phyloP scores from a whole-genome alignment of 2,797 vertebrate genomes.

The Sylvilagus floridanus region DNA sequence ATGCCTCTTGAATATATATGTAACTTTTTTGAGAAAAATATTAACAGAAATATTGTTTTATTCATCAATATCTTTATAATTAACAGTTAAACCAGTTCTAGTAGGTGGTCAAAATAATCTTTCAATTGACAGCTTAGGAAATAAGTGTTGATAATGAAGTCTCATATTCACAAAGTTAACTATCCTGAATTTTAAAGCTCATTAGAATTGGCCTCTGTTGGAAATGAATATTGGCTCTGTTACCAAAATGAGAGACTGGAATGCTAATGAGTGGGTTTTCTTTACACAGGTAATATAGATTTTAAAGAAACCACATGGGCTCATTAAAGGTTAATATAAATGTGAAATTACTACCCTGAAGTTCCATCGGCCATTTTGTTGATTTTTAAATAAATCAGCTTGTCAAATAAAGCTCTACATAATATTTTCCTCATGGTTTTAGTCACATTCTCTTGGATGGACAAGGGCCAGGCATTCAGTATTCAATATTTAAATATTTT shows the following conservation, averaged over 20 bases:
- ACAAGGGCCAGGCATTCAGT: slow-evolving; percentile 46
- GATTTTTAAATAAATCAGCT: slow-evolving; percentile 76
- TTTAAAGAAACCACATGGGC: slow-evolving; percentile 68
- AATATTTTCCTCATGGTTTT: slow-evolving; percentile 56
- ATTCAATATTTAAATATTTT: slow-evolving; percentile 51
- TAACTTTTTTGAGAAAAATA: slow-evolving; percentile 51
- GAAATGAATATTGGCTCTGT: slow-evolving; percentile 68
- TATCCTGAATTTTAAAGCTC: slow-evolving; percentile 51
- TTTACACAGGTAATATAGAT: slow-evolving; percentile 69
- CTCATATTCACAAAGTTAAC: slow-evolving; percentile 46
- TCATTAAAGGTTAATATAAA: slow-evolving; percentile 77
- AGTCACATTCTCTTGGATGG: slow-evolving; percentile 37
- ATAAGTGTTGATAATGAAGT: slow-evolving; percentile 44
- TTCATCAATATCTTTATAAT: slow-evolving; percentile 3
- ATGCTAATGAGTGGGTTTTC: slow-evolving; percentile 74
- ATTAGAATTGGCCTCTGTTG: slow-evolving; percentile 60
- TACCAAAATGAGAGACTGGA: slow-evolving; percentile 60
- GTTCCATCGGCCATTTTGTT: slow-evolving; percentile 58
- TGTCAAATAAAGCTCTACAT: slow-evolving; percentile 67
- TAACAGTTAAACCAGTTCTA: slow-evolving; percentile 49
- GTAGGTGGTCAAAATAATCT: slow-evolving; percentile 46
- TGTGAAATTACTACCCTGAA: slow-evolving; percentile 68
- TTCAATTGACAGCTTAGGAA: slow-evolving; percentile 35
- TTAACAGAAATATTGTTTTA: slow-evolving; percentile 50
- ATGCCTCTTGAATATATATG: background rate